These are phyloP conservation scores for Noctua pronuba DNA, from an alignment of 2,888 invertebrate species.

Conservation along the genomic window DNA sequence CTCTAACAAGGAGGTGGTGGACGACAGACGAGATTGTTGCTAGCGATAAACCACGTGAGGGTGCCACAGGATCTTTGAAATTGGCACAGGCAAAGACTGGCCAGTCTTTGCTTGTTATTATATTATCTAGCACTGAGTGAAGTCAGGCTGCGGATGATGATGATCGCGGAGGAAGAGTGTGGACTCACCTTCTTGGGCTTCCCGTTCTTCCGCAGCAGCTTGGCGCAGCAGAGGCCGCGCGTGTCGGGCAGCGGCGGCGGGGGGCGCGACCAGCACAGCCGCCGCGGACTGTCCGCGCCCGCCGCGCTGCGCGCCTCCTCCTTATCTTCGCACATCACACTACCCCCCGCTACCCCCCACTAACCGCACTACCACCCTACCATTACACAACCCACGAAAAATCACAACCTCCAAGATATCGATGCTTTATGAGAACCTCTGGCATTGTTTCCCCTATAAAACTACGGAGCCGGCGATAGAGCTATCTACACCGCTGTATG, in stretches of 20 bases:
- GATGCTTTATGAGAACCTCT: slow-evolving; percentile 87
- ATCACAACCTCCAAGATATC: slow-evolving; percentile 86
- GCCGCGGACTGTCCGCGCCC: slow-evolving; percentile 80
- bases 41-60: not conserved
- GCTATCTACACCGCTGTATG: slow-evolving; percentile 81
- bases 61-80: not conserved
- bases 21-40: not conserved
- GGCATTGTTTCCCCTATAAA: slow-evolving; percentile 86
- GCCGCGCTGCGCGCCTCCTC: slow-evolving; percentile 86
- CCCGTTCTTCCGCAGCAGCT: slow-evolving; percentile 95
- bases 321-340: slow-evolving; percentile 87
- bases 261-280: slow-evolving; percentile 86
- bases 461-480: slow-evolving; percentile 79
- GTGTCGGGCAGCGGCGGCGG: slow-evolving; percentile 92
- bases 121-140: not conserved
- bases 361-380: slow-evolving; percentile 72
- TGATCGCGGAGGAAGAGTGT: not conserved
- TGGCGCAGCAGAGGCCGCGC: slow-evolving; percentile 95
- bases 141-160: not conserved
- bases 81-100: not conserved
- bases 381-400: slow-evolving; percentile 81
- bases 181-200: slow-evolving; percentile 94
- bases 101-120: too few relatives aligned
- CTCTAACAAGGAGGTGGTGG: not conserved
- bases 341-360: slow-evolving; percentile 56